Evolutionary conservation across 2,888 invertebrate genomes (phyloP), one percentile per base, ranked within the genome.

Genomic region (Terebella lapidaria): DNA sequence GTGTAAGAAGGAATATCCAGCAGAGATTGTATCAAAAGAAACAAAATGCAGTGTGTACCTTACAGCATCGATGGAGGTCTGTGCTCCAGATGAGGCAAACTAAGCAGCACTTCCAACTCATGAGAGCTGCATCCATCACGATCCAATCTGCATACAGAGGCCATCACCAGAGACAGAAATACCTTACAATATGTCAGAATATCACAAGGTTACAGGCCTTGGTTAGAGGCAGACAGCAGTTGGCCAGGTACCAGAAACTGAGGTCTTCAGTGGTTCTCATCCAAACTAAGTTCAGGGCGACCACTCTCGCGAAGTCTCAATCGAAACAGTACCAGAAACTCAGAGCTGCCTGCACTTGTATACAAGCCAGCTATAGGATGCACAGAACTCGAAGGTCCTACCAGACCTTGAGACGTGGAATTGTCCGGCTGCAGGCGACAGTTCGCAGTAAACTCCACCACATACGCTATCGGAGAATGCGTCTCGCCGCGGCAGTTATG

Each of bases 181-280:
- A 51, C 47, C 3, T 25, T 26, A 30, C 24, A 22, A 56, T 55
- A 18, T 54, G 27, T 10, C n/a, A 55, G 20, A 26, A 29, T 42
- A 53, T 53, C n/a, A 30, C 51, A 3, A 58, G 24, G 18, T 47
- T 63, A 28, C 66, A 66, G 53, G 25, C 59, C 29, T 20, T 49
- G 4, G 28, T 46, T 18, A 57, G 59, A 46, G 49, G 56, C 3
- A 47, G 59, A 25, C 29, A 51, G 35, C 52, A 42, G 18, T 24
- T 26, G 10, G 22, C 22, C 5, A 3, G 15, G 10, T 35, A 35
- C 42, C n/a, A n/a, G n/a, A n/a, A n/a, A n/a, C n/a, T n/a, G n/a
- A n/a, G n/a, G n/a, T n/a, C n/a, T n/a, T n/a, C n/a, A n/a, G n/a
- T n/a, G n/a, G n/a, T n/a, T n/a, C n/a, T n/a, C n/a, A n/a, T n/a